Evolutionary conservation across 1,140 invertebrate genomes (phyloP).

Genomic region (Rhagoletis pomonella): DNA sequence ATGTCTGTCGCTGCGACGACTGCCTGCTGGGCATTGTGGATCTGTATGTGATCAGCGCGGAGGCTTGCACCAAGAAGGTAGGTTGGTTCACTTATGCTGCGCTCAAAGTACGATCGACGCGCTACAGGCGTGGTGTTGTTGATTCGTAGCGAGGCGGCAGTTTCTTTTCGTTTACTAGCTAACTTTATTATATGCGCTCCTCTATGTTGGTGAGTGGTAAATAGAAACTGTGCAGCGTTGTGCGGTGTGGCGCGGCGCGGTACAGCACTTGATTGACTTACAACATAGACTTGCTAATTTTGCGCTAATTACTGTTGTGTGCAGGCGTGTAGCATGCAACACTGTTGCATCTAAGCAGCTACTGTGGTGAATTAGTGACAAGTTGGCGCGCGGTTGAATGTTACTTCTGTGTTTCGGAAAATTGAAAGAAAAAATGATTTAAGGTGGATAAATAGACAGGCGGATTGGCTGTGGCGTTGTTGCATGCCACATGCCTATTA

Average conservation of each 20-base stretch:
- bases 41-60: constrained; percentile 79
- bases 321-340: background rate
- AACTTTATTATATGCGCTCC: too few species aligned
- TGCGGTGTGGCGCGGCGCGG: background rate
- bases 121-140: background rate
- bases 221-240: background rate
- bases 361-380: constrained; percentile 9
- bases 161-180: too few species aligned
- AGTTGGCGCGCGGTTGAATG: background rate
- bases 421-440: background rate
- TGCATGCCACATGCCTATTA: background rate
- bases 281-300: constrained; percentile 37
- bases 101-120: background rate
- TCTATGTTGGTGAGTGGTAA: too few species aligned
- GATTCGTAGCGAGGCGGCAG: background rate
- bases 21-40: constrained; percentile 88
- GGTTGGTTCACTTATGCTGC: constrained; percentile 56
- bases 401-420: background rate
- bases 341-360: background rate
- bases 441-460: background rate
- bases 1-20: constrained; percentile 88
- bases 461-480: background rate
- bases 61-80: constrained; percentile 80
- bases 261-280: constrained; percentile 22
- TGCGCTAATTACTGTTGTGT: constrained; percentile 35